Conservation (phyloP, 2,888 invertebrate genomes). For the Metalampra italica region DNA sequence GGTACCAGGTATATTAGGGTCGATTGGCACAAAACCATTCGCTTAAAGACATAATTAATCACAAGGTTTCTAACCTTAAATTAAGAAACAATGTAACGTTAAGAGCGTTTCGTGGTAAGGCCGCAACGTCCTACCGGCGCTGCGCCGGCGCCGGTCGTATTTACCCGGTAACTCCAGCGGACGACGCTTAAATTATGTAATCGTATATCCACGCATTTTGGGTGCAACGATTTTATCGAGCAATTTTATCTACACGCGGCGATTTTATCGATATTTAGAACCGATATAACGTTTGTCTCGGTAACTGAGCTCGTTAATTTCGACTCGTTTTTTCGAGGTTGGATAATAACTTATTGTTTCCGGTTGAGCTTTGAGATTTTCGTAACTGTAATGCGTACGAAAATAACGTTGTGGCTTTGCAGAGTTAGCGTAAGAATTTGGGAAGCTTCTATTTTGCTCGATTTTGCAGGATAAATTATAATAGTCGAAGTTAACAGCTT, state of each 20-base stretch:
- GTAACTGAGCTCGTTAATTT: constrained; percentile 17
- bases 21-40: too few relatives aligned
- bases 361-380: constrained; percentile 3
- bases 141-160: constrained; percentile 16
- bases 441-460: too few relatives aligned
- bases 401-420: too few relatives aligned
- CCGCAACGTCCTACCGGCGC: constrained; percentile 13
- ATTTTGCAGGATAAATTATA: too few relatives aligned
- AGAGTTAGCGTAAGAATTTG: too few relatives aligned
- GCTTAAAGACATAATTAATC: too few relatives aligned
- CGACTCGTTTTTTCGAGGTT: constrained; percentile 7
- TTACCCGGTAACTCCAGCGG: not conserved
- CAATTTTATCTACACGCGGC: constrained; percentile 16
- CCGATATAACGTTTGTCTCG: constrained; percentile 27
- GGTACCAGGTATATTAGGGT: too few relatives aligned
- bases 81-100: constrained; percentile 1
- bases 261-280: constrained; percentile 36
- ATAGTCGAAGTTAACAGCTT: too few relatives aligned
- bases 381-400: constrained; percentile 4
- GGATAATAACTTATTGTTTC: constrained; percentile 6
- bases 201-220: constrained; percentile 50
- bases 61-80: not conserved
- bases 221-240: constrained; percentile 35
- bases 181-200: constrained; percentile 58
- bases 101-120: constrained; percentile 23